Evolutionary conservation across 2,113 vertebrate genomes (phyloP), one percentile per base, ranked within the genome.

Genomic region (Antechinus flavipes): DNA sequence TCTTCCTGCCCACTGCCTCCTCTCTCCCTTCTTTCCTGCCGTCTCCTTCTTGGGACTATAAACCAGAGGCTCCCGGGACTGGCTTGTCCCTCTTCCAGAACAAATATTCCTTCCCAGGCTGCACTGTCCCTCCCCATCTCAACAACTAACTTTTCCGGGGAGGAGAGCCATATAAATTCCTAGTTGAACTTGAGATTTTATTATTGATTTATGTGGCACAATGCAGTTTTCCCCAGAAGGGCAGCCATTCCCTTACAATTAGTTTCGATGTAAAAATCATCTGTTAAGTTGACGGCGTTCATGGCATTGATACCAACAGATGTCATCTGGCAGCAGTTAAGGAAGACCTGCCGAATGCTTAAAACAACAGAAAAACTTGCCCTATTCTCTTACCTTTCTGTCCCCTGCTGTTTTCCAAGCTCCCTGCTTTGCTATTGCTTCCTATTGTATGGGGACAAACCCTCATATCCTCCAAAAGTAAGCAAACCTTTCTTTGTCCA

Each of bases 321-420:
- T 49, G 55, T 19, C 68, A 53, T 58, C 49, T 96, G 90, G 23
- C 52, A 93, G 50, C 50, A 91, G 91, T 84, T 24, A 91, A 93
- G 89, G 61, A 53, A 91, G 42, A 95, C 23, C 26, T 11, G 0
- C 0, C 2, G 23, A 58, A 91, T 94, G 49, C 84, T 58, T 56
- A 91, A 46, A 94, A 35, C 61, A 12, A 90, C 89, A 90, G 42
- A 90, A 90, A 49, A 90, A 47, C 12, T 8, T 56, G 23, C 50
- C 54, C 47, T 26, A 1, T 68, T 30, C 93, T 46, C 25, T 93
- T n/a, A 42, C n/a, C 11, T 14, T 61, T 94, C 92, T n/a, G 2
- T 53, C 94, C 89, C 92, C 89, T 89, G 49, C 26, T 53, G 8
- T 54, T 53, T 22, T 30, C 61, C 12, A 0, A 0, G 52, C 58